These are phyloP conservation scores for Sylvia atricapilla DNA, from an alignment of 2,113 vertebrate species.

Conservation along the genomic window DNA sequence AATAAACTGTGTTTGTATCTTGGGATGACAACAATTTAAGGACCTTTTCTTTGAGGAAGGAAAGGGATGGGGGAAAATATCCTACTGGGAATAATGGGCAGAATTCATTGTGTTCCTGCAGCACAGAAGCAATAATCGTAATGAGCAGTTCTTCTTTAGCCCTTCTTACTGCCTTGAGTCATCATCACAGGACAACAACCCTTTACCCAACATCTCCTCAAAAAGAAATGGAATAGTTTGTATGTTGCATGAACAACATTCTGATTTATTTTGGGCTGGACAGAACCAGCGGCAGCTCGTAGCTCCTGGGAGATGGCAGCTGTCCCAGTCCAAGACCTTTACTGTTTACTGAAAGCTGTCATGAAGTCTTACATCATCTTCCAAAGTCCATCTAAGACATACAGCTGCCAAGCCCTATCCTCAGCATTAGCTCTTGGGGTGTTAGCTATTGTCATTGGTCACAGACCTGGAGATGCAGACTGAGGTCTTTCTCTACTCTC, in stretches of 20 bases:
- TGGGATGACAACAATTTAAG: not conserved
- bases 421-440: not conserved
- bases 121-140: not conserved
- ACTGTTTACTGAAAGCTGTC: accelerated
- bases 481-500: not conserved
- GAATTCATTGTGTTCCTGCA: not conserved
- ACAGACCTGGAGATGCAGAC: no score
- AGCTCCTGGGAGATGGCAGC: not conserved
- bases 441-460: no score
- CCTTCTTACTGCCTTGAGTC: not conserved
- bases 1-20: slow-evolving; percentile 29
- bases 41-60: not conserved
- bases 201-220: not conserved
- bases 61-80: not conserved
- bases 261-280: not conserved
- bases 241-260: not conserved
- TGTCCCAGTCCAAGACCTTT: not conserved
- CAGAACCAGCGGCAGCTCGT: not conserved
- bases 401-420: not conserved
- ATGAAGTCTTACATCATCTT: accelerated
- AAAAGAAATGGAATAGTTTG: accelerated
- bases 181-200: not conserved
- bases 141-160: not conserved
- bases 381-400: not conserved
- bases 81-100: not conserved